Conservation (phyloP, 1,140 invertebrate species). For the Zaprionus gabonicus region DNA sequence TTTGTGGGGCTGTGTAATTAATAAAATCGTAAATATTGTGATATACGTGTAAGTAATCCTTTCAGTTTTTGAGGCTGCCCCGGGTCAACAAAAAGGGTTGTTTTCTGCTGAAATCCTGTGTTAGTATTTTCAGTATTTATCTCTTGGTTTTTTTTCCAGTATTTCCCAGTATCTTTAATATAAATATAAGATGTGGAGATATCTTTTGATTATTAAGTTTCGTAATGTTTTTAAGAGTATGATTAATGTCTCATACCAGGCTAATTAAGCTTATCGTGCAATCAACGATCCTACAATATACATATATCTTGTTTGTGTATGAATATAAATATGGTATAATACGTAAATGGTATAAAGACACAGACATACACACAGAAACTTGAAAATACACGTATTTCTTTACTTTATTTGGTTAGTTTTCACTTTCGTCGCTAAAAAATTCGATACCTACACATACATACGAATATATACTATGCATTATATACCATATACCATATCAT, state of each 20-base stretch:
- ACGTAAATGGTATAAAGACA: not conserved
- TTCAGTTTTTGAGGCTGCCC: not conserved
- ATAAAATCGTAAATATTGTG: not conserved
- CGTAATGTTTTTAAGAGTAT: not conserved
- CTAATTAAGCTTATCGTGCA: not conserved
- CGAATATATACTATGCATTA: not conserved
- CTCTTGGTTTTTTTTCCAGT: not conserved
- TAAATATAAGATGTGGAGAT: not conserved
- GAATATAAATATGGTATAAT: not conserved
- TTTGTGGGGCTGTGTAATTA: not conserved
- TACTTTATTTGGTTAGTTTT: slow-evolving; percentile 16
- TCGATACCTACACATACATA: slow-evolving; percentile 18
- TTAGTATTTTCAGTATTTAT: not conserved
- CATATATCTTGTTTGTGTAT: not conserved
- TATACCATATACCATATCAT: slow-evolving; percentile 18
- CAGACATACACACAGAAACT: slow-evolving; percentile 1
- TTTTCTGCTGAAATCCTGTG: not conserved
- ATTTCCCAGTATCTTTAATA: not conserved
- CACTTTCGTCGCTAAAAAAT: slow-evolving; percentile 28
- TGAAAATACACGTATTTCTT: not conserved
- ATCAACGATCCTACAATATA: not conserved
- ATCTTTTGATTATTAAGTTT: not conserved
- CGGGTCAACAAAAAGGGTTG: not conserved
- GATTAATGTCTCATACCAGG: not conserved
- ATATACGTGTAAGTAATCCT: not conserved